Evolutionary conservation across 2,797 vertebrate species (phyloP).

Genomic region (Simalia tracyae): DNA sequence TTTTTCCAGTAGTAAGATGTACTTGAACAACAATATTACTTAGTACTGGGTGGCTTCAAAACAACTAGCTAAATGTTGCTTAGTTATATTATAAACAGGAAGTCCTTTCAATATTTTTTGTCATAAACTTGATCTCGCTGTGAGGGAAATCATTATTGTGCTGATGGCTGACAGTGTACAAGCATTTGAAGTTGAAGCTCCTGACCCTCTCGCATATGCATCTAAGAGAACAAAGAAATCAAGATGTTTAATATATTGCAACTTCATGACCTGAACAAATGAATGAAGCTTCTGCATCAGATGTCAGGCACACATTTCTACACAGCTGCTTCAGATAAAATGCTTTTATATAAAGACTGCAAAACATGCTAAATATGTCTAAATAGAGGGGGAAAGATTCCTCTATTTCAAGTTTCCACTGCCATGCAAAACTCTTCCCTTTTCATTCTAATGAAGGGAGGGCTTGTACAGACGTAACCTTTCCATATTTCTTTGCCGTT

Average conservation of each 20-base stretch:
- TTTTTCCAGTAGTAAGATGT: slow-evolving; percentile 78
- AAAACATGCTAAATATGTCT: background rate
- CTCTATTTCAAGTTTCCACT: background rate
- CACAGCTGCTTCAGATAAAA: background rate
- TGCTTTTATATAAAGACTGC: background rate
- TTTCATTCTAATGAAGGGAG: background rate
- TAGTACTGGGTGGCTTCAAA: slow-evolving; percentile 78
- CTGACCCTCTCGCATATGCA: slow-evolving; percentile 82
- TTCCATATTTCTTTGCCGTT: background rate
- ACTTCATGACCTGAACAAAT: background rate
- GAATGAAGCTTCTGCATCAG: background rate
- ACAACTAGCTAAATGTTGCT: slow-evolving; percentile 76
- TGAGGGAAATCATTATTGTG: slow-evolving; percentile 96
- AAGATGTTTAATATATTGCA: background rate
- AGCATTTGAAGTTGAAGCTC: slow-evolving; percentile 90
- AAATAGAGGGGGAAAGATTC: background rate
- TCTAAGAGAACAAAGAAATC: slow-evolving; percentile 73
- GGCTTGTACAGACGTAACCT: background rate
- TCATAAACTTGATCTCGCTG: slow-evolving; percentile 99
- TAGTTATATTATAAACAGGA: slow-evolving; percentile 68
- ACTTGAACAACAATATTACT: slow-evolving; percentile 78
- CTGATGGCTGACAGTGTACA: slow-evolving; percentile 95
- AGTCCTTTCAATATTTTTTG: slow-evolving; percentile 79
- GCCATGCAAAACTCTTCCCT: background rate
- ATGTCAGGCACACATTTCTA: background rate